Conservation (phyloP, 2,113 vertebrate genomes). For the Crotalus viridis region DNA sequence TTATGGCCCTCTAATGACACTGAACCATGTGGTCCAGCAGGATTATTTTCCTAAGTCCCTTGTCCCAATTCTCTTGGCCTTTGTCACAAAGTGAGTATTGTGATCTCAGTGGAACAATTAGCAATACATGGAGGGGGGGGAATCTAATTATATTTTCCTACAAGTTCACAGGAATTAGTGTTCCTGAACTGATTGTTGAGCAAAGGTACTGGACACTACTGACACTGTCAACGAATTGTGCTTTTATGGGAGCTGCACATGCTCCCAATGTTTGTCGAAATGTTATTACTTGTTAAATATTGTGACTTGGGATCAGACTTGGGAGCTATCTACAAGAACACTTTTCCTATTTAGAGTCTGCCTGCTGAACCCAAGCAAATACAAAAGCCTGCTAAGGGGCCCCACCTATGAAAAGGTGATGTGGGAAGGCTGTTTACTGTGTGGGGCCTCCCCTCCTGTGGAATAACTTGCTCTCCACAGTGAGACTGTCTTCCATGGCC, state of each 20-base stretch:
- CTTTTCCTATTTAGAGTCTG: not conserved
- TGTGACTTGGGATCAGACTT: not conserved
- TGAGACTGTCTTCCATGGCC: not conserved
- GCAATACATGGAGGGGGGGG: not conserved
- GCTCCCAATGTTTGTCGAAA: not conserved
- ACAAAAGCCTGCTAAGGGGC: not conserved
- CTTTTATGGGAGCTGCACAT: not conserved
- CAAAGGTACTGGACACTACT: not conserved
- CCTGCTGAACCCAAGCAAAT: not conserved
- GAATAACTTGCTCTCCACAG: not conserved
- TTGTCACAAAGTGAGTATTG: constrained; percentile 89
- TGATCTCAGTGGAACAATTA: not conserved
- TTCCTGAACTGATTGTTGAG: not conserved
- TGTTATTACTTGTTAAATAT: not conserved
- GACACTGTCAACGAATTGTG: not conserved
- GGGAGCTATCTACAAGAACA: not conserved
- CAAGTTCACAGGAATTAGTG: not conserved
- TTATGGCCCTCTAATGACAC: constrained; percentile 83
- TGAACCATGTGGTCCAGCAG: constrained; percentile 91
- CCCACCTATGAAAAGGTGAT: not conserved
- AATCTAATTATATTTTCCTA: not conserved
- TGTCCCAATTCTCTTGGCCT: constrained; percentile 82
- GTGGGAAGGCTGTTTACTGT: not conserved
- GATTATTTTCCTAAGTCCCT: constrained; percentile 90
- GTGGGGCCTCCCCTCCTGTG: not conserved